Evolutionary conservation across 2,797 vertebrate genomes (phyloP), one percentile per base, ranked within the genome.

Genomic region (Chaunax sp.): DNA sequence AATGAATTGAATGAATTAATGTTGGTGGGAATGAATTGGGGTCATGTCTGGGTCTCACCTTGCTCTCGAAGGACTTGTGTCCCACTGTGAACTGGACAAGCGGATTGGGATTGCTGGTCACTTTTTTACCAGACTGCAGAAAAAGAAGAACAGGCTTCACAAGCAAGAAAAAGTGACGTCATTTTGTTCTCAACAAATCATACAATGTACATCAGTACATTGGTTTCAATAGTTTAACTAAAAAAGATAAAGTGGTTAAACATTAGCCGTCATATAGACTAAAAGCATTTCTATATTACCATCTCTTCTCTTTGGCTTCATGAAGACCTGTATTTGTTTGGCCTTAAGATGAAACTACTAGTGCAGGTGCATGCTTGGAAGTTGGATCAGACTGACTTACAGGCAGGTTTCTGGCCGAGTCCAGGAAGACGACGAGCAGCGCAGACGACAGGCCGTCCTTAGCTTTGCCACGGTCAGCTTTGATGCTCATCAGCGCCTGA

Each of bases 341-440:
- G 33, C 33, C 33, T 8, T 33, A 0, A 3, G 16, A 7, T 16
- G 13, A 16, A 26, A 16, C 10, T 13, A 6, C 6, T 4, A 10
- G 19, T 23, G 13, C 52, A 56, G 40, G 22, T 68, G 71, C 58
- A 57, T 8, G 1, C 53, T n/a, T 53, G 59, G 49, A 53, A 2
- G 30, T 50, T 46, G 0, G 3, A 57, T 1, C 26, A 9, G 14
- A 43, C 1, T 0, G 41, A 94, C 97, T 96, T 95, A 99, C 98
- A 28, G 98, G 96, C 70, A 99, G 91, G 80, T 96, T 97, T 66
- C 93, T 94, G 52, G 96, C 98, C 0, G 96, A 99, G 80, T 99
- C 97, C 91, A 99, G 87, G 81, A 97, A 98, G 38, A 98, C 82
- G n/a, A 99, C 85, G 45, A 99, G 95, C 83, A 99, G 83, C 0